Evolutionary conservation across 2,797 vertebrate genomes (phyloP), one percentile per base, ranked within the genome.

Genomic region (Anguilla obscura): DNA sequence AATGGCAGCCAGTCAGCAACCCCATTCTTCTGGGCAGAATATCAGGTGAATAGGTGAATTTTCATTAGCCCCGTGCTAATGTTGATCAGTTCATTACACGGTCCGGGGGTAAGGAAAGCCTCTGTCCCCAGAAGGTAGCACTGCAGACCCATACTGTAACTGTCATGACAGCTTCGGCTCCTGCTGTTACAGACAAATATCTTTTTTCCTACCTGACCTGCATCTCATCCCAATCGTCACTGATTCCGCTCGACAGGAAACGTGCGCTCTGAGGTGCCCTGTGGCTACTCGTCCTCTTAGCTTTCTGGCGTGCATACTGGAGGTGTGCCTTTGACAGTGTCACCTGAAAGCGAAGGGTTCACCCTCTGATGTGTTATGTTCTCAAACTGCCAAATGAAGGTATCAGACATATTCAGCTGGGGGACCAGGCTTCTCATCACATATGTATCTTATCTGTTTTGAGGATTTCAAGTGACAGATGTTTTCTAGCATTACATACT

Each of bases 141-240:
- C 36, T 7, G 40, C 9, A 40, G 56, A 24, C 56, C 7, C 18
- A 40, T 63, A 10, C 21, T 45, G 56, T 85, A 33, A 40, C 79
- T 82, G 79, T 50, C 45, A 48, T 10, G 7, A 6, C 45, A 82
- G 40, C 79, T 36, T 24, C 16, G 40, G 18, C 5, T 45, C 79
- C 74, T 12, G 45, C 79, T 82, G 79, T 50, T 45, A 82, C 45
- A n/a, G 79, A 50, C 79, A 82, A 82, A 82, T 82, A 50, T 82
- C 40, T 82, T 82, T 82, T 82, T 66, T 50, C 40, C 79, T 7
- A n/a, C 45, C 45, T 82, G 79, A 82, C 40, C 40, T 24, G 79
- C 18, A 9, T 48, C 76, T 80, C 40, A 48, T 82, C 79, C 79
- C 18, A n/a, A 7, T n/a, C 79, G 18, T 18, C 4, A 1, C 21